phyloP scores from a whole-genome alignment of 2,888 invertebrate genomes.

The Parnassius apollo region DNA sequence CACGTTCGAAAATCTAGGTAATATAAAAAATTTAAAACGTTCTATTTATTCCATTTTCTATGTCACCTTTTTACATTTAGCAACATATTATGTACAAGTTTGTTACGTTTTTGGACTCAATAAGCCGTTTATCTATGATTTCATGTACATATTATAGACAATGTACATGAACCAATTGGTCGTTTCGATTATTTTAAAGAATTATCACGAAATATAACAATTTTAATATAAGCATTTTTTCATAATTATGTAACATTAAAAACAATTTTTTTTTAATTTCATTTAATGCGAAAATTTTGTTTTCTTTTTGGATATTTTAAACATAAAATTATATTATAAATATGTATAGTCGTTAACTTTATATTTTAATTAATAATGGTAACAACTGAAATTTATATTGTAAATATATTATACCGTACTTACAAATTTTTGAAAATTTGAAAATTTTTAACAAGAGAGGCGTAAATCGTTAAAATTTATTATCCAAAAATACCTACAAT shows the following conservation, averaged over 20 bases:
- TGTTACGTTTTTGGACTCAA: conserved; percentile 22
- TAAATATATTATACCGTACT: conserved; percentile 7
- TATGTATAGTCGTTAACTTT: conserved; percentile 16
- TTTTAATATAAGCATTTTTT: conserved; percentile 22
- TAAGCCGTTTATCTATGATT: conserved; percentile 6
- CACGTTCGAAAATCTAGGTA: conserved; percentile 12
- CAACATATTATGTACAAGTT: conserved; percentile 21
- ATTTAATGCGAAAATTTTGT: conserved; percentile 4
- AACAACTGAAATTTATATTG: conserved; percentile 21
- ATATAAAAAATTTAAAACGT: conserved; percentile 10
- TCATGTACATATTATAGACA: neutral
- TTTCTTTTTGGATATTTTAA: conserved; percentile 2
- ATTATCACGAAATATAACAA: conserved; percentile 12
- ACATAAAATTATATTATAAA: conserved; percentile 12
- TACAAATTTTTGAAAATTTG: neutral
- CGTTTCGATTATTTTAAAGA: conserved; percentile 11
- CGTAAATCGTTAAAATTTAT: conserved; percentile 28
- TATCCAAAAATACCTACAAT: conserved; percentile 59
- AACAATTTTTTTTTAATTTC: conserved; percentile 2
- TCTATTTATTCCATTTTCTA: conserved; percentile 19
- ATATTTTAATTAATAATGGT: conserved; percentile 21
- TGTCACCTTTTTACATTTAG: conserved; percentile 20
- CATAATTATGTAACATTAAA: conserved; percentile 14
- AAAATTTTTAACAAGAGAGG: conserved; percentile 20
- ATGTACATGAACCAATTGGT: conserved; percentile 17